Evolutionary conservation across 2,113 vertebrate genomes (phyloP), one percentile per base, ranked within the genome.

Genomic region (Blennius ocellaris): DNA sequence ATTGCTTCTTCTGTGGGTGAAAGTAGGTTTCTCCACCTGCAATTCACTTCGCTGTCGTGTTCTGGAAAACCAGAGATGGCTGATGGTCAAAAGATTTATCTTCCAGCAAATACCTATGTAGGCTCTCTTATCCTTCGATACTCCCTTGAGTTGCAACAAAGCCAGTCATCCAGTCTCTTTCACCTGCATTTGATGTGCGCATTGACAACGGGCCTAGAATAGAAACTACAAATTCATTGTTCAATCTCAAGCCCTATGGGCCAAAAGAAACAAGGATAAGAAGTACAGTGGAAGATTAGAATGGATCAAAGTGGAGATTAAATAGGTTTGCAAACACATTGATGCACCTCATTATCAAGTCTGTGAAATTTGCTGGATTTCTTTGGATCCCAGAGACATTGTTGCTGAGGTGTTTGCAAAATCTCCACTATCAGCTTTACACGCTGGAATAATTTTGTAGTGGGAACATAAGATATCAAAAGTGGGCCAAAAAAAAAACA

Each of bases 221-320:
- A 47, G 14, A 80, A 80, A 74, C 41, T 77, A 68, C 39, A 52
- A 65, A 70, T 51, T 44, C 15, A 72, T 65, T 75, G 59, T 72
- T 83, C 61, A 50, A 41, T 69, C 54, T 9, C 1, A 9, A 70
- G 67, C 61, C 65, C 72, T 71, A 17, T 86, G 68, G 85, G 77
- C 73, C 58, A 64, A 52, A 66, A 47, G 48, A 84, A 76, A 58
- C 50, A 54, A 68, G 80, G 81, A 87, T 82, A 71, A 81, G 55
- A 58, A 52, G 73, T 76, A 82, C 65, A 84, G 78, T 81, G 73
- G 50, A 69, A 90, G 81, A 89, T 87, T 77, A 90, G 73, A 37
- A 54, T 53, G 49, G 79, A 88, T 92, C 89, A 92, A 91, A 92
- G 81, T 72, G 73, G 69, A 85, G 78, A 88, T 87, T 89, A 86